phyloP scores from a whole-genome alignment of 1,140 invertebrate species.

The Pectinophora gossypiella region DNA sequence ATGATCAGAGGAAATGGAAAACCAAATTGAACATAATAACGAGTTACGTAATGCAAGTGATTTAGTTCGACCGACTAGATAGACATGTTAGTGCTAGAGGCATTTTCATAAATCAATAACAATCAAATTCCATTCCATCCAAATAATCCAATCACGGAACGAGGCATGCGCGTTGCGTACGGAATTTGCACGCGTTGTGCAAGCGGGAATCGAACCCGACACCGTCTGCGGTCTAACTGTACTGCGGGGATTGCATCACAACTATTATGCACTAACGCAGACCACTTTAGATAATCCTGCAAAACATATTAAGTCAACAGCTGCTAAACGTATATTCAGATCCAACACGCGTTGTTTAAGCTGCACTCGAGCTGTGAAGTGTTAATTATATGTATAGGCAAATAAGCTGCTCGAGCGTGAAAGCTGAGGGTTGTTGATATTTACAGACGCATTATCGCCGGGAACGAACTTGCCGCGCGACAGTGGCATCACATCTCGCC shows the following conservation, averaged over 20 bases:
- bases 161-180: conserved; percentile 12
- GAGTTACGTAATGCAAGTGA: no score
- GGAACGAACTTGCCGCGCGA: conserved; percentile 52
- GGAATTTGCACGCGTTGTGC: conserved; percentile 23
- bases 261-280: conserved; percentile 17
- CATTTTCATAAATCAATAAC: conserved; percentile 7
- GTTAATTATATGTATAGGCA: conserved; percentile 49
- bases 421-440: conserved; percentile 37
- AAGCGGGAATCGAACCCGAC: conserved; percentile 36
- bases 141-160: conserved; percentile 10
- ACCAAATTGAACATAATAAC: no score
- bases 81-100: no score
- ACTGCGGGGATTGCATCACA: conserved; percentile 19
- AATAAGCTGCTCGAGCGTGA: conserved; percentile 36
- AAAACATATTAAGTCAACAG: conserved; percentile 12
- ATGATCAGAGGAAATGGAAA: no score
- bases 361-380: conserved; percentile 30
- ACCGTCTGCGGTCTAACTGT: conserved; percentile 35
- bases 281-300: conserved; percentile 14
- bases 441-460: conserved; percentile 55
- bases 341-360: neutral
- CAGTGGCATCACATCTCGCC: no score
- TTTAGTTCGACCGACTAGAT: no score
- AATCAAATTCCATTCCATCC: conserved; percentile 13
- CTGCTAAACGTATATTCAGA: conserved; percentile 7